Evolutionary conservation across 53 echinoderm and acorn worm species (phyloP).

Genomic region (Apostichopus leukothele): DNA sequence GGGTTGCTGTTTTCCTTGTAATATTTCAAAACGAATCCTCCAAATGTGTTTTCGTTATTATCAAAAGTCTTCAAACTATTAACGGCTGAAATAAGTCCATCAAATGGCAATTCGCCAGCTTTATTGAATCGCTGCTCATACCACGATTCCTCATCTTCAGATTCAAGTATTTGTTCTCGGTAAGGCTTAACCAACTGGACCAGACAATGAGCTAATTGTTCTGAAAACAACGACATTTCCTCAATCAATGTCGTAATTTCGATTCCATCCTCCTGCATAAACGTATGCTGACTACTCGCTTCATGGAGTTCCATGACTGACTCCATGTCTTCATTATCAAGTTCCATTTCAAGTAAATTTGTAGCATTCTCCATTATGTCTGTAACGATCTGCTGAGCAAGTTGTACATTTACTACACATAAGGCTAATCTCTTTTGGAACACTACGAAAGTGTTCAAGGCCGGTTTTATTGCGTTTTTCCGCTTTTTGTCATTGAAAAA

Average conservation of each 20-base stretch:
- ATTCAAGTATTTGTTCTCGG: neutral
- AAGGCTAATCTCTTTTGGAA: neutral
- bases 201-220: neutral
- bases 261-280: neutral
- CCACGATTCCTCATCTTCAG: neutral
- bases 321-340: neutral
- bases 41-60: neutral
- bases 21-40: neutral
- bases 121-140: neutral
- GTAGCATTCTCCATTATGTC: neutral
- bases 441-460: neutral
- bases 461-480: neutral
- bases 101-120: neutral
- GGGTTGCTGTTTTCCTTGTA: neutral
- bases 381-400: neutral
- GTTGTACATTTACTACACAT: neutral
- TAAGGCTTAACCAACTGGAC: neutral
- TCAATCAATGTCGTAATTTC: neutral
- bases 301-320: neutral
- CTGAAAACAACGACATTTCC: neutral
- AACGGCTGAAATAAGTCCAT: neutral
- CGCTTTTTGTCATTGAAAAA: constrained; percentile 3
- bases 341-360: neutral
- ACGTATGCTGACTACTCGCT: neutral
- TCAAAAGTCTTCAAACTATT: neutral